Percentiles rank a stretch among this genome's conserved stretches.
phyloP scores from a whole-genome alignment of 2,888 invertebrate genomes.

The Stictocephala bisonia region DNA sequence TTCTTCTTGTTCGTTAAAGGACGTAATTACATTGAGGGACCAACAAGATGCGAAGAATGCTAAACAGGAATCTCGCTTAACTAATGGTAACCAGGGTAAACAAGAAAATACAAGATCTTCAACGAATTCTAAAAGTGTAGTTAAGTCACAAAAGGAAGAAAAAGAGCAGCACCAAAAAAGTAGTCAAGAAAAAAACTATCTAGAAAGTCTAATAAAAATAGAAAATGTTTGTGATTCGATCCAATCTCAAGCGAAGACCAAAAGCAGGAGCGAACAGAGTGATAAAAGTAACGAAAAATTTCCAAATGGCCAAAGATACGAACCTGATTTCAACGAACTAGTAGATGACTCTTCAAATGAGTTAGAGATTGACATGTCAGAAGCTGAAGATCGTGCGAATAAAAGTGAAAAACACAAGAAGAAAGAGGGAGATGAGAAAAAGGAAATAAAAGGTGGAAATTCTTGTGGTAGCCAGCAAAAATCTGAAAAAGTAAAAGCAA shows the following conservation, averaged over 20 bases:
- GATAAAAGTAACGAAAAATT: constrained; percentile 31
- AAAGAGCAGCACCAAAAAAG: constrained; percentile 37
- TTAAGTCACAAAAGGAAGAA: constrained; percentile 48
- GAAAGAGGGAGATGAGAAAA: constrained; percentile 60
- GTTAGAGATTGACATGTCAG: constrained; percentile 82
- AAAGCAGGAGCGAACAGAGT: constrained; percentile 8
- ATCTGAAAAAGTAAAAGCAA: constrained; percentile 39
- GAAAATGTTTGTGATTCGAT: constrained; percentile 67
- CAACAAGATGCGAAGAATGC: constrained; percentile 61
- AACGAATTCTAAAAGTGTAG: background rate
- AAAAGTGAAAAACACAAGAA: constrained; percentile 66
- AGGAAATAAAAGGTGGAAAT: constrained; percentile 50
- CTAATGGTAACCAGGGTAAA: constrained; percentile 39
- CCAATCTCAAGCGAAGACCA: constrained; percentile 63
- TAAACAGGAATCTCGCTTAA: constrained; percentile 58
- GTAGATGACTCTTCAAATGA: constrained; percentile 82
- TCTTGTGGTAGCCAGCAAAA: constrained; percentile 39
- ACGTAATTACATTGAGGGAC: constrained; percentile 70
- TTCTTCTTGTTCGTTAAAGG: constrained; percentile 72
- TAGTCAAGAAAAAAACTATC: constrained; percentile 60
- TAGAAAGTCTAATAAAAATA: constrained; percentile 66
- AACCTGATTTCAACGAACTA: constrained; percentile 79
- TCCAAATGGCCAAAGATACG: constrained; percentile 68
- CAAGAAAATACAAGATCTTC: constrained; percentile 41
- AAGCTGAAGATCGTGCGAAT: constrained; percentile 67